Evolutionary conservation across 2,113 vertebrate genomes (phyloP).

Genomic region (Stomatorhinus ivindoensis): DNA sequence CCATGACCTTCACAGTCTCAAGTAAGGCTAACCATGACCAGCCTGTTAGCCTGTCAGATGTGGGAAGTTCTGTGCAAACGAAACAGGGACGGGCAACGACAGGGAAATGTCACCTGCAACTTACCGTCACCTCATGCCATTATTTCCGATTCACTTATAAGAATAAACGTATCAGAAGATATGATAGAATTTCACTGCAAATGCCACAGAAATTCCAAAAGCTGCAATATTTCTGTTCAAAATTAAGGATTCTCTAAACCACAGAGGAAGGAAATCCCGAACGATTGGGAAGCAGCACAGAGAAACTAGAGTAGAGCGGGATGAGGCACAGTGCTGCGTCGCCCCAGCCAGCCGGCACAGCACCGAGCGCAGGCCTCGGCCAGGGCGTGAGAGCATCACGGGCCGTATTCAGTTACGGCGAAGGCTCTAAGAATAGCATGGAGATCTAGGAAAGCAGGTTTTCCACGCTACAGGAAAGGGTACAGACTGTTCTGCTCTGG

Average conservation of each 20-base stretch:
- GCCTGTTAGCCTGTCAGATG: neutral
- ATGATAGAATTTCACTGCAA: neutral
- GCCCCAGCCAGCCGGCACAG: neutral
- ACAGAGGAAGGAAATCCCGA: neutral
- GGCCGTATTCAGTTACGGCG: conserved; percentile 28
- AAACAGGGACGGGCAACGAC: neutral
- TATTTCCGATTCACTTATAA: neutral
- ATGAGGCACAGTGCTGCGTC: neutral
- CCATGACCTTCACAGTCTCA: conserved; percentile 32
- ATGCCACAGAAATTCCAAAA: neutral
- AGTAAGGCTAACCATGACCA: conserved; percentile 22
- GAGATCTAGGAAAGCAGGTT: neutral
- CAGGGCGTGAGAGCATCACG: conserved; percentile 14
- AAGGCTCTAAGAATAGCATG: conserved; percentile 29
- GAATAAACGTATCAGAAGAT: neutral
- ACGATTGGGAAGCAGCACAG: neutral
- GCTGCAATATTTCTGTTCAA: neutral
- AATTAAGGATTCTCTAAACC: neutral
- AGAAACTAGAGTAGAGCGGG: neutral
- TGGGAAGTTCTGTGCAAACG: neutral
- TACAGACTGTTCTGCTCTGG: conserved; percentile 36
- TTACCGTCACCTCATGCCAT: neutral
- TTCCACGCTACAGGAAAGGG: conserved; percentile 10
- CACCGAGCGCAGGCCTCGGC: neutral
- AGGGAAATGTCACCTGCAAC: neutral